Evolutionary conservation across 2,888 invertebrate species (phyloP).

Genomic region (Eupithecia inturbata): DNA sequence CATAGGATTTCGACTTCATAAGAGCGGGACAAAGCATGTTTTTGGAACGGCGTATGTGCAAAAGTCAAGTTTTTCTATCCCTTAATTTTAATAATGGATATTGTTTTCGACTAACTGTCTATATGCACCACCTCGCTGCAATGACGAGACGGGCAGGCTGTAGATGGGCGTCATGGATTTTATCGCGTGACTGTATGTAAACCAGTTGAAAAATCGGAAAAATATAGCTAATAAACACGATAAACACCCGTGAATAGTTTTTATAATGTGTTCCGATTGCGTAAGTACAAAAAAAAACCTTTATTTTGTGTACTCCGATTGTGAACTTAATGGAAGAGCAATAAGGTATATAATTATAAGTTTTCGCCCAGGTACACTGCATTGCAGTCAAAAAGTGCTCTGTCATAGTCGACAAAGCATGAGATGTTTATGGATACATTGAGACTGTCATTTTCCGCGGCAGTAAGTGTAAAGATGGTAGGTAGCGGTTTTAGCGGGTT

Average conservation of each 20-base stretch:
- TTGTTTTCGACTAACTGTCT: too few species aligned
- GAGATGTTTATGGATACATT: constrained; percentile 32
- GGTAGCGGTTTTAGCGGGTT: constrained; percentile 14
- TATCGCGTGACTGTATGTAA: background rate
- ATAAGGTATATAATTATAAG: constrained; percentile 2
- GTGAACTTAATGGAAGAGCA: constrained; percentile 13
- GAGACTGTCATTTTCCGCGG: constrained; percentile 35
- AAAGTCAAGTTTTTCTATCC: too few species aligned
- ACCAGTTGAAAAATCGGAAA: background rate
- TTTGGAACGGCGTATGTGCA: too few species aligned
- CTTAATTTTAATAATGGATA: too few species aligned
- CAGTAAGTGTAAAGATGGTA: constrained; percentile 30
- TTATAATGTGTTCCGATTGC: background rate
- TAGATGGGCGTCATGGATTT: too few species aligned
- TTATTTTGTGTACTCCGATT: constrained; percentile 1
- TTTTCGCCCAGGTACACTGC: constrained; percentile 31
- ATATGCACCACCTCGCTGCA: too few species aligned
- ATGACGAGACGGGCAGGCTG: too few species aligned
- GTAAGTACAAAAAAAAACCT: background rate
- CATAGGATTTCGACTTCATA: too few species aligned
- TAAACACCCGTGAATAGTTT: background rate
- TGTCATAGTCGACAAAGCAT: constrained; percentile 45
- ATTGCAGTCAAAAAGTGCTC: constrained; percentile 52
- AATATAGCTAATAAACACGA: background rate
- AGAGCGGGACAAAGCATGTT: too few species aligned